These are phyloP conservation scores for Myotis vivesi DNA, from an alignment of 2,797 vertebrate species.

Conservation along the genomic window DNA sequence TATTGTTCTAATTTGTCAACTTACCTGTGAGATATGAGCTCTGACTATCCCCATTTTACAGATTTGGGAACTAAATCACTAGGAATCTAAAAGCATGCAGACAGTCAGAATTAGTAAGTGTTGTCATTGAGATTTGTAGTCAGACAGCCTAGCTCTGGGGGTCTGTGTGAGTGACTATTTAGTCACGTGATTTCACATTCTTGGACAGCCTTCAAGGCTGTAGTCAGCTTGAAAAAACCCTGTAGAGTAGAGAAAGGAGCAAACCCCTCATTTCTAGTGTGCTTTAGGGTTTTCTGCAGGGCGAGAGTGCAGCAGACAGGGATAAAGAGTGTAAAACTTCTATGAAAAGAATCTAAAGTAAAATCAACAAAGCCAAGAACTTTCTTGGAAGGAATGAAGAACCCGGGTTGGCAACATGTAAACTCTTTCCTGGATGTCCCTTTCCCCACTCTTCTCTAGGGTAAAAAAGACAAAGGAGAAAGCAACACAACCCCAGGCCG, in stretches of 20 bases:
- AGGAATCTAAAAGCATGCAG: not conserved
- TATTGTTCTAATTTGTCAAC: not conserved
- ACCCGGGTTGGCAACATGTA: not conserved
- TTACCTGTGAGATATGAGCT: not conserved
- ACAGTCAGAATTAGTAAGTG: not conserved
- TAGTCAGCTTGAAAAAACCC: not conserved
- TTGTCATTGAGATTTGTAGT: not conserved
- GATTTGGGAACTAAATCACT: not conserved
- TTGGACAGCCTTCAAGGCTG: not conserved
- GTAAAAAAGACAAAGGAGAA: not conserved
- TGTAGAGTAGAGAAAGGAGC: not conserved
- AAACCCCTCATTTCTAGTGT: not conserved
- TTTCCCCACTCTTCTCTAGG: not conserved
- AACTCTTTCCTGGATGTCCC: not conserved
- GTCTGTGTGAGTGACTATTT: not conserved
- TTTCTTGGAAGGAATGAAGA: not conserved
- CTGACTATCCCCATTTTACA: not conserved
- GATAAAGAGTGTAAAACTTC: not conserved
- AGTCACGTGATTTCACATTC: not conserved
- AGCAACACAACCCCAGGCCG: not conserved
- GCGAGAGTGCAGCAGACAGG: not conserved
- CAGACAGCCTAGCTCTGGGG: not conserved
- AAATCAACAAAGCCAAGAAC: not conserved
- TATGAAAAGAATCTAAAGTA: not conserved
- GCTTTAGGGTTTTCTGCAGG: not conserved